These are phyloP conservation scores for Tachina fera DNA, from an alignment of 2,888 invertebrate species.

Conservation along the genomic window DNA sequence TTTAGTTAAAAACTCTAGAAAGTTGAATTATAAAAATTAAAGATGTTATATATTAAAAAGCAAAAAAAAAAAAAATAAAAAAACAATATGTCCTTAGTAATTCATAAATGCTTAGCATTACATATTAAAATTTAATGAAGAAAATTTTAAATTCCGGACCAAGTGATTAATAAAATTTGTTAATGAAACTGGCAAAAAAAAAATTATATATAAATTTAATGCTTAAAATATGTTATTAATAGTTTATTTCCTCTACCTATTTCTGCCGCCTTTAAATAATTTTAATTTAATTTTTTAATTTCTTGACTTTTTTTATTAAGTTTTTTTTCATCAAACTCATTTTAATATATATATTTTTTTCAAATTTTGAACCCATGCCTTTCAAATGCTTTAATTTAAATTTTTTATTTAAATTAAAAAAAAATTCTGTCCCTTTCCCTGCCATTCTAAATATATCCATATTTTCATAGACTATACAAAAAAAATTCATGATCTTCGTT, in stretches of 20 bases:
- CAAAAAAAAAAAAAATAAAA: conserved; percentile 52
- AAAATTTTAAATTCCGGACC: conserved; percentile 36
- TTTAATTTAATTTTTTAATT: conserved; percentile 12
- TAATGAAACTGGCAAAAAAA: conserved; percentile 47
- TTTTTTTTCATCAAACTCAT: conserved; percentile 13
- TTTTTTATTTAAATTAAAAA: not conserved
- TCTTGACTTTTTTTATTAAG: conserved; percentile 1
- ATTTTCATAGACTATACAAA: conserved; percentile 47
- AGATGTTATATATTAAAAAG: conserved; percentile 47
- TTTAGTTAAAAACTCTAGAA: conserved; percentile 24
- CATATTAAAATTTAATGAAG: conserved; percentile 39
- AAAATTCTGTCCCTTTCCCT: not conserved
- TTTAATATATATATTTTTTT: conserved; percentile 16
- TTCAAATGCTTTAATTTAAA: not conserved
- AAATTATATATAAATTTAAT: conserved; percentile 25
- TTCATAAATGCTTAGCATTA: conserved; percentile 69
- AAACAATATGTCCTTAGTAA: conserved; percentile 20
- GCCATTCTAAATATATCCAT: not conserved
- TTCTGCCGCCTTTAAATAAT: not conserved
- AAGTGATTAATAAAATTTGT: conserved; percentile 65
- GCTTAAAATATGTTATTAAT: conserved; percentile 46
- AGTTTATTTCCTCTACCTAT: conserved; percentile 8
- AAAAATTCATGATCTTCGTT: conserved; percentile 69
- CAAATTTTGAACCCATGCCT: not conserved
- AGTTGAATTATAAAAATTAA: conserved; percentile 35